Evolutionary conservation across 2,113 vertebrate genomes (phyloP), one percentile per base, ranked within the genome.

Genomic region (Shinisaurus crocodilurus): DNA sequence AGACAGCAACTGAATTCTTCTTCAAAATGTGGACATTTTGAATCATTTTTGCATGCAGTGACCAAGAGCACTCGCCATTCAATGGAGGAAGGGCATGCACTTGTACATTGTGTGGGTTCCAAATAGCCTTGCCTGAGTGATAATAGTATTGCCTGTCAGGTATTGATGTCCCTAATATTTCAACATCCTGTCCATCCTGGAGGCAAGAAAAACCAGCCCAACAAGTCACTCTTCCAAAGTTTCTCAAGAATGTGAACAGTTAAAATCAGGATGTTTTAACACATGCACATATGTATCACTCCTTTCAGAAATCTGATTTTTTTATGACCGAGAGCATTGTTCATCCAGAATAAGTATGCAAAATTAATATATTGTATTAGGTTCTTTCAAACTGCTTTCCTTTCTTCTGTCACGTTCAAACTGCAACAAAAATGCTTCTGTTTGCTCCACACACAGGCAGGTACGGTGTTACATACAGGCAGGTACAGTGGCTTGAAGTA

Each of bases 181-280:
- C 63, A 70, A 72, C 25, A 91, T 82, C 88, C 89, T 81, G 79
- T 77, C 93, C 67, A n/a, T 85, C 75, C 54, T 48, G 15, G 82
- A 32, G 88, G 27, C 37, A 74, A 87, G 92, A 88, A 91, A 88
- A 96, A 94, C 93, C 93, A 92, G 96, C 87, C 69, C 69, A 69
- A 89, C 94, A 89, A 92, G 93, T 70, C 69, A 9, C 88, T 85
- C 89, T n/a, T 92, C 82, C 88, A 75, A 29, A 69, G 34, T n/a
- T 81, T 83, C 60, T 25, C 67, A 81, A 0, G 1, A 43, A 29
- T 65, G 20, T 63, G 90, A 65, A 86, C n/a, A 1, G 4, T 29
- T 34, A 37, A 89, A 57, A 29, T 50, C 6, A 45, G 25, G 76
- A 84, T 23, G 37, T 63, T 67, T 57, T 63, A 34, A 37, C 60